A percentile compares a stretch with the other conserved stretches of the same genome.
Evolutionary conservation across 2,797 vertebrate species (phyloP).

Genomic region (Chaunax sp.): DNA sequence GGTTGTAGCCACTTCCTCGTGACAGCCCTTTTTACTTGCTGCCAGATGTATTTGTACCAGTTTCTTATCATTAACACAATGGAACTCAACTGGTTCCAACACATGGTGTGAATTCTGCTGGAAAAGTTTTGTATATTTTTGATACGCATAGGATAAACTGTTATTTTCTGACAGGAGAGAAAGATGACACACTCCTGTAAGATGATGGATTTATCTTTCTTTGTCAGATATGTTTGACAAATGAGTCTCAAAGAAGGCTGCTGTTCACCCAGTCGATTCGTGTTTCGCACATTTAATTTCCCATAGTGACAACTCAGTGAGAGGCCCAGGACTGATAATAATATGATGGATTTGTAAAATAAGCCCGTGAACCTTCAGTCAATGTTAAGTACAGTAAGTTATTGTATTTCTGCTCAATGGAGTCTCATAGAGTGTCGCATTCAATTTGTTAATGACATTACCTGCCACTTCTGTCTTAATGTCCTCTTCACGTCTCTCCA

Average conservation of each 20-base stretch:
- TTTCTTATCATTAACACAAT: too few species aligned
- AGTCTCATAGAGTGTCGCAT: neutral
- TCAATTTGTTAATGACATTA: neutral
- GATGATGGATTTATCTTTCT: neutral
- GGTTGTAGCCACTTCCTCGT: too few species aligned
- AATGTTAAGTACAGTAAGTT: neutral
- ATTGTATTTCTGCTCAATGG: neutral
- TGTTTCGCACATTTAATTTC: neutral
- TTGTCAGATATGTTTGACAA: neutral
- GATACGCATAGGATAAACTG: neutral
- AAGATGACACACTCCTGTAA: neutral
- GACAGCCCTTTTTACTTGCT: too few species aligned
- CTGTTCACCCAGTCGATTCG: neutral
- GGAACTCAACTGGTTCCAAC: too few species aligned
- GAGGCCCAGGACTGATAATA: neutral
- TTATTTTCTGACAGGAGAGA: neutral
- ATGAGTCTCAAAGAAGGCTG: neutral
- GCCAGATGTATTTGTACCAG: too few species aligned
- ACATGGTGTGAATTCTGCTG: too few species aligned
- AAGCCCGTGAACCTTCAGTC: conserved; percentile 6
- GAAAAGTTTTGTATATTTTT: too few species aligned
- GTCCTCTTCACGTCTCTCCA: neutral
- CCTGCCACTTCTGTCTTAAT: neutral
- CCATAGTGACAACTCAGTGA: neutral
- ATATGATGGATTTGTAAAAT: neutral